Evolutionary conservation across 2,797 vertebrate genomes (phyloP).

Genomic region (Acanthopagrus latus): DNA sequence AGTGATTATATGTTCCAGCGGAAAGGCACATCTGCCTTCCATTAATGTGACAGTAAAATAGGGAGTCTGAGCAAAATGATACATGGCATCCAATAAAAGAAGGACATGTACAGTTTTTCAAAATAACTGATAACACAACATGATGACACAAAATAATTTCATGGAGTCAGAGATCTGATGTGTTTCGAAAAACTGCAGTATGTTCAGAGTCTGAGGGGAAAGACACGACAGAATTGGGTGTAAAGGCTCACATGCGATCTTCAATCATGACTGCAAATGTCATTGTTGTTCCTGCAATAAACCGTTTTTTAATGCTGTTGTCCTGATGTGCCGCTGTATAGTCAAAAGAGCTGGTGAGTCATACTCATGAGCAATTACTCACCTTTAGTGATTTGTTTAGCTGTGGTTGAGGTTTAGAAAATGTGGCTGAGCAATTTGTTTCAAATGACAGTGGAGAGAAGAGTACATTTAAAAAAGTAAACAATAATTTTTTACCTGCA

Average conservation of each 20-base stretch:
- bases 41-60: slow-evolving; percentile 52
- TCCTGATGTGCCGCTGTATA: not conserved
- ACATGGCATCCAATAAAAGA: slow-evolving; percentile 34
- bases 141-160: not conserved
- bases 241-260: slow-evolving; percentile 3
- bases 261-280: not conserved
- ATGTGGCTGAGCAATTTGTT: not conserved
- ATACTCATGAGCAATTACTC: slow-evolving; percentile 6
- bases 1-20: slow-evolving; percentile 36
- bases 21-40: slow-evolving; percentile 61
- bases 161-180: slow-evolving; percentile 21
- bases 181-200: not conserved
- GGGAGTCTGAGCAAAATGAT: slow-evolving; percentile 50
- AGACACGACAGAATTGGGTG: not conserved
- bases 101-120: slow-evolving; percentile 8
- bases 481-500: slow-evolving; percentile 3
- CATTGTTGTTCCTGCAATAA: slow-evolving; percentile 9
- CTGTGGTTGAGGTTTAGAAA: not conserved
- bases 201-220: slow-evolving; percentile 14
- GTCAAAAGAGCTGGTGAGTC: slow-evolving; percentile 20
- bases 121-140: slow-evolving; percentile 30
- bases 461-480: not conserved
- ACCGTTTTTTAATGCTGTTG: slow-evolving; percentile 1
- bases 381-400: slow-evolving; percentile 8
- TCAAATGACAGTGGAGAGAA: not conserved